These are phyloP conservation scores for Malurus cyaneus DNA, from an alignment of 2,113 vertebrate species.

Conservation along the genomic window DNA sequence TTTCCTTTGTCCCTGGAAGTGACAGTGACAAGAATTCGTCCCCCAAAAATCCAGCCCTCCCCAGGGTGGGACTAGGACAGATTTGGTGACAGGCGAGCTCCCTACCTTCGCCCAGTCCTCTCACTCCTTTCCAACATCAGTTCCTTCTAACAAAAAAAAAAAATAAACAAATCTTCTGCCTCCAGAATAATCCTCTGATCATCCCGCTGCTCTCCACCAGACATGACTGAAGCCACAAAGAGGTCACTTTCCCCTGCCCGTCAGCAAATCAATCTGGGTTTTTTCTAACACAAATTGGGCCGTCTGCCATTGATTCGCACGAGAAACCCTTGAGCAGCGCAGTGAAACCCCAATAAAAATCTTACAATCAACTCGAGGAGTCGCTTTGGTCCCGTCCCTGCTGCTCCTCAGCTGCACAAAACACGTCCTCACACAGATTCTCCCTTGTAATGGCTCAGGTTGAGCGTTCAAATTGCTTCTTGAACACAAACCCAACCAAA, in stretches of 20 bases:
- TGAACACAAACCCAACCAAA: not conserved
- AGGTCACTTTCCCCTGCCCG: not conserved
- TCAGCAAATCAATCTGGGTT: conserved; percentile 32
- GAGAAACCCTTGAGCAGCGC: not conserved
- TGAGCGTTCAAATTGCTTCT: not conserved
- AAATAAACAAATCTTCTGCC: no score
- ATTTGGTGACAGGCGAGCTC: no score
- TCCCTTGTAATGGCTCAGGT: not conserved
- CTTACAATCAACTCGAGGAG: conserved; percentile 36
- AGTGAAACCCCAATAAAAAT: conserved; percentile 52
- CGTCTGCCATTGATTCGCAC: not conserved
- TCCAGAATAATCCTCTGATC: no score
- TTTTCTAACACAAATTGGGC: conserved; percentile 5
- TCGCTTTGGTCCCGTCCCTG: conserved; percentile 2
- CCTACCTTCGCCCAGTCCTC: no score
- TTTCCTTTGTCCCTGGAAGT: no score
- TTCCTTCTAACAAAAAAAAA: no score
- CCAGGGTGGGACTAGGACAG: no score
- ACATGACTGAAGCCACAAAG: not conserved
- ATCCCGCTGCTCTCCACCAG: not conserved
- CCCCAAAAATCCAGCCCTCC: no score
- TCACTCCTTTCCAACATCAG: no score
- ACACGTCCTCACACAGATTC: not conserved
- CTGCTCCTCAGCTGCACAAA: conserved; percentile 6
- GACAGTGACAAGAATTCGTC: no score